A percentile compares a stretch with the other conserved stretches of the same genome.
phyloP scores from a whole-genome alignment of 2,113 vertebrate species.

The Oryzias woworae region DNA sequence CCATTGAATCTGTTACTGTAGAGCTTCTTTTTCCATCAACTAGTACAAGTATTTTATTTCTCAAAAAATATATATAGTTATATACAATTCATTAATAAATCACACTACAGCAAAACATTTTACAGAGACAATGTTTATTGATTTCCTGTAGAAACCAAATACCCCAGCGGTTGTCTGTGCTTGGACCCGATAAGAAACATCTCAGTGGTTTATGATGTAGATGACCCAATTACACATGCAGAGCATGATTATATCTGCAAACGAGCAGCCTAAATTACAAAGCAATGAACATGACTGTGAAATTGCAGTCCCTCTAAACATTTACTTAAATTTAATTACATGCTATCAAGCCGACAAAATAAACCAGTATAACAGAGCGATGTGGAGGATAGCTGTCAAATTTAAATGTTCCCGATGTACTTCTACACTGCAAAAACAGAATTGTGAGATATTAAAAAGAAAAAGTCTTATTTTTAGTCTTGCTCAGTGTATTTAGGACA shows the following conservation, averaged over 20 bases:
- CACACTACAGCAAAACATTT: too few relatives aligned
- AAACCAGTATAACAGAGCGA: conserved; percentile 5
- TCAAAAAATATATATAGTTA: too few relatives aligned
- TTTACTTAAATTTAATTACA: conserved; percentile 20
- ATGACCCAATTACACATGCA: not conserved
- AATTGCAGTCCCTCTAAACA: conserved; percentile 3
- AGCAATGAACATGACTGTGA: conserved; percentile 13
- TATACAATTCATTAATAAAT: too few relatives aligned
- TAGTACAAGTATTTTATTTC: too few relatives aligned
- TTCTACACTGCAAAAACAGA: too few relatives aligned
- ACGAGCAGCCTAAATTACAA: conserved; percentile 18
- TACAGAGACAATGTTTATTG: too few relatives aligned
- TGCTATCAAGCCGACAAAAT: conserved; percentile 1
- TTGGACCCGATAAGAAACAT: not conserved
- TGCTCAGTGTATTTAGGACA: too few relatives aligned
- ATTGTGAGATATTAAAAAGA: too few relatives aligned
- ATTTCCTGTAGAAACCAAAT: not conserved
- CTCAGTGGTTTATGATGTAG: conserved; percentile 2
- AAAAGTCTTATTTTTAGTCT: too few relatives aligned
- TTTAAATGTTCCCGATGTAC: conserved; percentile 23
- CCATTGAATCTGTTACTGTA: too few relatives aligned
- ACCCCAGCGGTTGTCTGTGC: not conserved
- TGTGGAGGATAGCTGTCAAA: conserved; percentile 8
- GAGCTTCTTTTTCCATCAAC: too few relatives aligned
- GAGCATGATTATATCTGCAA: conserved; percentile 4